Evolutionary conservation across 2,888 invertebrate genomes (phyloP).

Genomic region (Chorisops tibialis): DNA sequence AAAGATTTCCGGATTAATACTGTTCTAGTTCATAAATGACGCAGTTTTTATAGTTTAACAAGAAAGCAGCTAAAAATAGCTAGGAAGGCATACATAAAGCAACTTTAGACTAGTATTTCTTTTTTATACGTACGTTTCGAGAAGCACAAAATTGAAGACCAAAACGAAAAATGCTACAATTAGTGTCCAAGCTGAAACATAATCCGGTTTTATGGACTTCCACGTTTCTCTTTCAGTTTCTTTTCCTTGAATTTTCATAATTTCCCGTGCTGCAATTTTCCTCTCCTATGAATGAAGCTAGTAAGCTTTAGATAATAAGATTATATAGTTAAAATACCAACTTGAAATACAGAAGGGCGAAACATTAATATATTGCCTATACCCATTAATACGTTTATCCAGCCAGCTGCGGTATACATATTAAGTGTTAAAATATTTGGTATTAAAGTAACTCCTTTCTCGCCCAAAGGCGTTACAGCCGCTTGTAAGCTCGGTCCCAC

Average conservation of each 20-base stretch:
- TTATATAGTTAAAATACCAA: conserved; percentile 28
- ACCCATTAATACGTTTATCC: conserved; percentile 77
- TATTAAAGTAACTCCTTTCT: conserved; percentile 59
- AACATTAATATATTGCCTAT: conserved; percentile 69
- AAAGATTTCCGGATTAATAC: too few relatives aligned
- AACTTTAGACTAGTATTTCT: too few relatives aligned
- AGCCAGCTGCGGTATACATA: conserved; percentile 85
- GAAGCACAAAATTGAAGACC: conserved; percentile 81
- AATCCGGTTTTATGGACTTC: conserved; percentile 68
- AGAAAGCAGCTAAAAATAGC: neutral
- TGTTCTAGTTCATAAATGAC: too few relatives aligned
- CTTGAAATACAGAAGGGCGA: conserved; percentile 71
- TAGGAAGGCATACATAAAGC: too few relatives aligned
- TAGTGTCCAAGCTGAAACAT: conserved; percentile 72
- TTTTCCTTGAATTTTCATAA: conserved; percentile 71
- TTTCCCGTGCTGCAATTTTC: conserved; percentile 74
- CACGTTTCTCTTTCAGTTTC: conserved; percentile 71
- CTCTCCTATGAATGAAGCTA: conserved; percentile 52
- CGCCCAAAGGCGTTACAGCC: conserved; percentile 73
- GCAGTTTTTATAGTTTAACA: too few relatives aligned
- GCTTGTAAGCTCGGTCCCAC: conserved; percentile 83
- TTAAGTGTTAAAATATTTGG: conserved; percentile 62
- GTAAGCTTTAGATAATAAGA: neutral
- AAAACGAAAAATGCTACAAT: conserved; percentile 78
- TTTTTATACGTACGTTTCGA: conserved; percentile 72